These are phyloP conservation scores for Parus major DNA, from an alignment of 2,113 vertebrate genomes.

Conservation along the genomic window DNA sequence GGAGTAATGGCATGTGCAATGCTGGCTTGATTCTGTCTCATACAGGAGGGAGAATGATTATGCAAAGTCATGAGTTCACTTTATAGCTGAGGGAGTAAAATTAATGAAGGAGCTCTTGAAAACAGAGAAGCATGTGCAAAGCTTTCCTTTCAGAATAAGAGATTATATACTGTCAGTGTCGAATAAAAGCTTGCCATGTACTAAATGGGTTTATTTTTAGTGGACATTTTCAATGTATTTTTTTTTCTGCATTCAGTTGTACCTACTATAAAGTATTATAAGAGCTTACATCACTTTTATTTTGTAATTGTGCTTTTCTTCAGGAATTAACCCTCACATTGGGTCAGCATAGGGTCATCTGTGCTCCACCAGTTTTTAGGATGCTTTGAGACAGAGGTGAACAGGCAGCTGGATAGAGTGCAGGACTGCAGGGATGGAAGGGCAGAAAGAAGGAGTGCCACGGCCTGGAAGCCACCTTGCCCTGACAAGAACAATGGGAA, in stretches of 20 bases:
- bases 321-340: background rate
- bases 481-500: background rate
- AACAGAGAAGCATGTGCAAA: conserved; percentile 76
- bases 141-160: conserved; percentile 73
- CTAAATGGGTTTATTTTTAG: conserved; percentile 74
- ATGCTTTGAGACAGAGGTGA: background rate
- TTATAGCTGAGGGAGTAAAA: conserved; percentile 27
- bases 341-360: background rate
- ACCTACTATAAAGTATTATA: background rate
- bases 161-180: conserved; percentile 67
- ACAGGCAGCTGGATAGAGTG: background rate
- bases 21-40: background rate
- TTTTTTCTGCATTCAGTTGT: background rate
- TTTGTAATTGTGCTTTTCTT: background rate
- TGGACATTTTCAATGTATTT: background rate
- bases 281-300: background rate
- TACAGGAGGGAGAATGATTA: conserved; percentile 72
- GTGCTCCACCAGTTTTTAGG: background rate
- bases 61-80: conserved; percentile 79
- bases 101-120: conserved; percentile 73
- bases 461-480: background rate
- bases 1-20: background rate
- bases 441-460: background rate
- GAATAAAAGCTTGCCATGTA: conserved; percentile 70
- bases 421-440: background rate